Conservation (phyloP, 2,113 vertebrate species). For the Equus quagga region DNA sequence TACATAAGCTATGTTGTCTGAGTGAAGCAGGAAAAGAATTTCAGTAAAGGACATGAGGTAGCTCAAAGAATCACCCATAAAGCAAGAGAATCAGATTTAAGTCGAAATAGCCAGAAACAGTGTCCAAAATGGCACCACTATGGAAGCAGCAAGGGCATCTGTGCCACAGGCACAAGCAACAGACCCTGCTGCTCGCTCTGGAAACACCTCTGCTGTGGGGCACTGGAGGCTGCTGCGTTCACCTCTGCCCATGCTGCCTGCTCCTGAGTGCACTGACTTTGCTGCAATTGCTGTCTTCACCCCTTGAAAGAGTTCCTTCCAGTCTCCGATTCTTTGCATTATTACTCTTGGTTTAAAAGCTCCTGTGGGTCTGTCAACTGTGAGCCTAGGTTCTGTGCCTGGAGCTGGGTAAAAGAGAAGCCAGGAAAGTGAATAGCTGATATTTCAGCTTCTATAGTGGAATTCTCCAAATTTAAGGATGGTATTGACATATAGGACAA, state of each 20-base stretch:
- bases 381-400: neutral
- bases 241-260: neutral
- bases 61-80: neutral
- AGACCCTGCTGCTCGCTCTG: neutral
- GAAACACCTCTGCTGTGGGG: neutral
- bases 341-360: neutral
- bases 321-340: neutral
- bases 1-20: neutral
- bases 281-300: neutral
- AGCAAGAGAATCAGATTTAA: neutral
- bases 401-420: neutral
- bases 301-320: neutral
- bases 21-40: neutral
- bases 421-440: neutral
- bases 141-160: neutral
- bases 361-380: neutral
- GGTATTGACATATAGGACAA: neutral
- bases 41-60: neutral
- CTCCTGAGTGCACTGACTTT: neutral
- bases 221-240: neutral
- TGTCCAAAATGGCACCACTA: neutral
- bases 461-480: constrained; percentile 6
- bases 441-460: neutral
- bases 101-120: neutral
- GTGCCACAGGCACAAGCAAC: neutral